Conservation (phyloP, 2,113 vertebrate genomes). For the Chaenogobius annularis region DNA sequence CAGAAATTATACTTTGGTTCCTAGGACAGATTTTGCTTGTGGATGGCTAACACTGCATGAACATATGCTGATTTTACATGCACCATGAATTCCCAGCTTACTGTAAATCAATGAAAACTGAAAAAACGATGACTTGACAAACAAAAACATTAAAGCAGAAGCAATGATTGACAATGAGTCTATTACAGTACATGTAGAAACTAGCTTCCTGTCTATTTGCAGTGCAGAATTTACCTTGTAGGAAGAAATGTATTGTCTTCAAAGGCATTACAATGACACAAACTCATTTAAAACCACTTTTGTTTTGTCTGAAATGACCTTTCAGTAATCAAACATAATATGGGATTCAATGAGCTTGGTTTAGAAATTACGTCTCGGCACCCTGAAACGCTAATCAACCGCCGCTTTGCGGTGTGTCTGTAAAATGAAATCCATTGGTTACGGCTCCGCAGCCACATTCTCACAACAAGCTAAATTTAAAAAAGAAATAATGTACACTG, state of each 20-base stretch:
- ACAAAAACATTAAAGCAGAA: constrained; percentile 1
- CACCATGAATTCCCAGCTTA: constrained; percentile 40
- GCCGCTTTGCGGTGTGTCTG: constrained; percentile 23
- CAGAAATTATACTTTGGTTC: constrained; percentile 81
- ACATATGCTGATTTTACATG: constrained; percentile 52
- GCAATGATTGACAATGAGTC: constrained; percentile 43
- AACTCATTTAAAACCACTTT: constrained; percentile 33
- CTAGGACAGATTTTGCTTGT: constrained; percentile 64
- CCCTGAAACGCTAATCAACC: constrained; percentile 49
- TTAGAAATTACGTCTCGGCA: constrained; percentile 43
- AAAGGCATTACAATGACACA: constrained; percentile 23
- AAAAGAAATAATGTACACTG: constrained; percentile 48
- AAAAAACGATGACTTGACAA: constrained; percentile 6
- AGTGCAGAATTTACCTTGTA: constrained; percentile 34
- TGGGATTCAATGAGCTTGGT: constrained; percentile 60
- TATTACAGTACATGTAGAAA: constrained; percentile 53
- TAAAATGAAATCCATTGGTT: constrained; percentile 51
- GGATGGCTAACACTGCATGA: constrained; percentile 58
- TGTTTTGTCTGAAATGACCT: constrained; percentile 47
- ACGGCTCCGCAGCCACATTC: constrained; percentile 25
- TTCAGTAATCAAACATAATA: constrained; percentile 50
- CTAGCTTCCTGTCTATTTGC: constrained; percentile 37
- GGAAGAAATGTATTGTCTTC: constrained; percentile 22
- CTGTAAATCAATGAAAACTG: constrained; percentile 17
- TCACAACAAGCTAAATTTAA: constrained; percentile 48